Conservation (phyloP, 2,113 vertebrate genomes). For the Hirundichthys speculiger region DNA sequence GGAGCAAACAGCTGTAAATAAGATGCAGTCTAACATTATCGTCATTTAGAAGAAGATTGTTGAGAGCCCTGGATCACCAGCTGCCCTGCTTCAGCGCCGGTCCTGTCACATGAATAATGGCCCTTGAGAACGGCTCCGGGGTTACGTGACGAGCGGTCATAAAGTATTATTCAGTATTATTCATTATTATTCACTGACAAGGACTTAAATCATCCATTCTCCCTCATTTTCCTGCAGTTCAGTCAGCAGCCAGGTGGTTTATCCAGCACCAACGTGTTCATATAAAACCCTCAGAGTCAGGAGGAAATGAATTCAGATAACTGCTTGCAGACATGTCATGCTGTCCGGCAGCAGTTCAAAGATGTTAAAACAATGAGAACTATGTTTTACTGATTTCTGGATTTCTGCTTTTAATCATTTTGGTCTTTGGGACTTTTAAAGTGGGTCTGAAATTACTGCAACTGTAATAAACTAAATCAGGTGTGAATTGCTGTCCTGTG, state of each 20-base stretch:
- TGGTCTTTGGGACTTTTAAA: too few species aligned
- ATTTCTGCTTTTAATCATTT: too few species aligned
- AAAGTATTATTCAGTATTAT: too few species aligned
- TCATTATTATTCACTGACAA: not conserved
- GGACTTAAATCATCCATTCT: not conserved
- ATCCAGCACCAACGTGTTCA: not conserved
- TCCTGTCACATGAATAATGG: not conserved
- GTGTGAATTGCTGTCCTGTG: too few species aligned
- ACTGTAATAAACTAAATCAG: too few species aligned
- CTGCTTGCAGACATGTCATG: too few species aligned
- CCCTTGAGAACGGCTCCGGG: not conserved
- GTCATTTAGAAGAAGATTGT: conserved; percentile 1
- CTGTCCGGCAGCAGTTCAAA: too few species aligned
- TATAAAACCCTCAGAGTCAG: too few species aligned
- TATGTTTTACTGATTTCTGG: too few species aligned
- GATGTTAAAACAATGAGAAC: too few species aligned
- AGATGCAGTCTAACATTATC: conserved; percentile 5
- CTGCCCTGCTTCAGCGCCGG: not conserved
- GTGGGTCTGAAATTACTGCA: too few species aligned
- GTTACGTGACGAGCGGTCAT: not conserved
- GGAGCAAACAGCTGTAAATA: not conserved
- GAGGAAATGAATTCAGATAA: too few species aligned
- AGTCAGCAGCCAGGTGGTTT: not conserved
- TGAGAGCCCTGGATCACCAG: conserved; percentile 8
- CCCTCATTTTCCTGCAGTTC: not conserved